These are phyloP conservation scores for Spinus pinus DNA, from an alignment of 2,797 vertebrate genomes.

Conservation along the genomic window DNA sequence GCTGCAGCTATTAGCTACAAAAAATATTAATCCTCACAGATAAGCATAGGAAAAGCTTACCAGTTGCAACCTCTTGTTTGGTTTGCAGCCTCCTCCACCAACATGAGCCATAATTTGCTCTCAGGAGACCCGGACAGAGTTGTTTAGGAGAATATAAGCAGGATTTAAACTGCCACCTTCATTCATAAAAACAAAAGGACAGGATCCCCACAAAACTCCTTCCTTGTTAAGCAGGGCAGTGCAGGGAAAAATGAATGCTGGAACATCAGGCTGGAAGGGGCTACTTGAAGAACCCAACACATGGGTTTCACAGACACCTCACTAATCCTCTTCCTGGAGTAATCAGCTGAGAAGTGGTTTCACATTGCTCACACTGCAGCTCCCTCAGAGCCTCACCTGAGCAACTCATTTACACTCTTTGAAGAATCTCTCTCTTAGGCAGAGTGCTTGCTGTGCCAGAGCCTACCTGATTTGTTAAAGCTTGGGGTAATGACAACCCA, in stretches of 20 bases:
- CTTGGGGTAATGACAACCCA: not conserved
- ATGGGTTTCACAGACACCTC: not conserved
- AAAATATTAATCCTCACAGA: not conserved
- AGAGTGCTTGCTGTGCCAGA: accelerated
- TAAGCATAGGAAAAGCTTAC: not conserved
- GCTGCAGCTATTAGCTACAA: not conserved
- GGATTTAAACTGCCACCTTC: not conserved
- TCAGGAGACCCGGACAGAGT: not conserved
- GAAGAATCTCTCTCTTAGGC: not conserved
- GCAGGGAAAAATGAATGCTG: not conserved
- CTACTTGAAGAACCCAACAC: not conserved
- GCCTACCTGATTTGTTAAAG: not conserved
- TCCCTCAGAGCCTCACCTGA: not conserved
- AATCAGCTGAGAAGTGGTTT: not conserved
- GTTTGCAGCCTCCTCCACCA: not conserved
- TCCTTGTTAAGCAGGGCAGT: not conserved
- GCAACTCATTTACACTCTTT: not conserved
- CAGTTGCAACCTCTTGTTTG: not conserved
- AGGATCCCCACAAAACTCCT: not conserved
- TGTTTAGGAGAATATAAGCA: not conserved
- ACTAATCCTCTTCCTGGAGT: not conserved
- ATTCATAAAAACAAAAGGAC: not conserved
- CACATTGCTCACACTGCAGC: not conserved
- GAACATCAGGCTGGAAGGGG: not conserved
- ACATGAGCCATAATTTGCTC: accelerated